Conservation (phyloP, 2,797 vertebrate species). For the Acanthurus tractus region DNA sequence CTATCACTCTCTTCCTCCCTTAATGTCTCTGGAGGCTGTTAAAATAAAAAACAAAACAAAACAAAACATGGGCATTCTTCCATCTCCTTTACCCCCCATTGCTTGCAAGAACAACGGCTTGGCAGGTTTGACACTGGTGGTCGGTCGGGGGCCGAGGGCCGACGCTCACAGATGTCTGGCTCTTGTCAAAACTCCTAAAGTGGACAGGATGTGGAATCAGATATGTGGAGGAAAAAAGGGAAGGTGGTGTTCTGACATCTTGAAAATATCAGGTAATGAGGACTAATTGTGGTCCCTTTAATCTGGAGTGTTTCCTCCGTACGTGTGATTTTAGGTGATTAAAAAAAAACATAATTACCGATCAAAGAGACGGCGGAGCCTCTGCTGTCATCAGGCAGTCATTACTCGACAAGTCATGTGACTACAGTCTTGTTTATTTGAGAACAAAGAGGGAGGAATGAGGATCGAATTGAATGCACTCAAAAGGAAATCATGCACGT, state of each 20-base stretch:
- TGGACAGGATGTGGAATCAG: slow-evolving; percentile 40
- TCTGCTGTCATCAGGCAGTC: slow-evolving; percentile 12
- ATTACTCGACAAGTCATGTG: neutral
- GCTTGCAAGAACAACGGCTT: neutral
- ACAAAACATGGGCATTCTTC: neutral
- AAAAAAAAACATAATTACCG: slow-evolving; percentile 39
- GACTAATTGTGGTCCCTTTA: slow-evolving; percentile 74
- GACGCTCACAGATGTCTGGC: slow-evolving; percentile 47
- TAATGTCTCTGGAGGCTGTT: slow-evolving; percentile 45
- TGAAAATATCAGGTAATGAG: slow-evolving; percentile 66
- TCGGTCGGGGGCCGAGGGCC: slow-evolving; percentile 2
- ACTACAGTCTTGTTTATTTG: neutral
- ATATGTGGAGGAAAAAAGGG: neutral
- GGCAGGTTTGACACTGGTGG: slow-evolving; percentile 33
- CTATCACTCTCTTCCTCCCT: slow-evolving; percentile 42
- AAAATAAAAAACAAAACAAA: slow-evolving; percentile 7
- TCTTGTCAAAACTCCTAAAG: slow-evolving; percentile 54
- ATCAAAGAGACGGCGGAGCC: slow-evolving; percentile 34
- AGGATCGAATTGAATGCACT: slow-evolving; percentile 1
- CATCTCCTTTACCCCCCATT: slow-evolving; percentile 2
- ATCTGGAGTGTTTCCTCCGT: slow-evolving; percentile 52
- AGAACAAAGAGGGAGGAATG: slow-evolving; percentile 11
- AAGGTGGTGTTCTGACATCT: slow-evolving; percentile 22
- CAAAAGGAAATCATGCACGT: neutral
- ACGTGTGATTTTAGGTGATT: slow-evolving; percentile 50